A percentile compares a stretch with the other conserved stretches of the same genome.
Evolutionary conservation across 2,888 invertebrate genomes (phyloP).

Genomic region (Pristionchus entomophagus): DNA sequence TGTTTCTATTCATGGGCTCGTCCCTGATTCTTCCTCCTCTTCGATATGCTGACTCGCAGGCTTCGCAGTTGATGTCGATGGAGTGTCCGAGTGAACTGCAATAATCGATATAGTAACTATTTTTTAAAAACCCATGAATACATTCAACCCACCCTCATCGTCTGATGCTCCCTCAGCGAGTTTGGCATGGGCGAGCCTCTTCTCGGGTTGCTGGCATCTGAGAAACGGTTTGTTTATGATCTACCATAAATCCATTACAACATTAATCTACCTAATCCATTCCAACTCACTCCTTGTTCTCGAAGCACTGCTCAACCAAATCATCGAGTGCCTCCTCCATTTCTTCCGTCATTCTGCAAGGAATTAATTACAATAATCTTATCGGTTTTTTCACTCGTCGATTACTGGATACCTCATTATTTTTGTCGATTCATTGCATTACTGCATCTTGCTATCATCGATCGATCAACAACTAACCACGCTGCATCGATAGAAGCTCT

Average conservation of each 20-base stretch:
- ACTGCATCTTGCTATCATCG: not conserved
- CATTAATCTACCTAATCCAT: not conserved
- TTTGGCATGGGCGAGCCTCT: not conserved
- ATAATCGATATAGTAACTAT: not conserved
- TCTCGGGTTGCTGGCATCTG: not conserved
- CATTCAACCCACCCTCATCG: not conserved
- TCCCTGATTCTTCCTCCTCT: too few species aligned
- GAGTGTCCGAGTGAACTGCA: not conserved
- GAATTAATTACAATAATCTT: not conserved
- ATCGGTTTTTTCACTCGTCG: too few species aligned
- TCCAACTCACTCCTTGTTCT: not conserved
- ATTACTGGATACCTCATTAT: not conserved
- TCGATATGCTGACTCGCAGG: not conserved
- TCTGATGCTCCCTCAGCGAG: not conserved
- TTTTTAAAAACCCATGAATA: not conserved
- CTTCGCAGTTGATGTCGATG: not conserved
- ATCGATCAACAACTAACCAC: not conserved
- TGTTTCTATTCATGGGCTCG: too few species aligned
- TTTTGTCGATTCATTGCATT: not conserved
- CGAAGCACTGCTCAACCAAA: not conserved
- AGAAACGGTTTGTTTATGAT: not conserved
- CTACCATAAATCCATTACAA: not conserved
- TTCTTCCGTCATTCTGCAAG: constrained; percentile 15
- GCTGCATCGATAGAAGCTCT: not conserved
- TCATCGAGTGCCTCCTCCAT: not conserved